phyloP scores from a whole-genome alignment of 2,797 vertebrate species.

The Acipenser ruthenus region DNA sequence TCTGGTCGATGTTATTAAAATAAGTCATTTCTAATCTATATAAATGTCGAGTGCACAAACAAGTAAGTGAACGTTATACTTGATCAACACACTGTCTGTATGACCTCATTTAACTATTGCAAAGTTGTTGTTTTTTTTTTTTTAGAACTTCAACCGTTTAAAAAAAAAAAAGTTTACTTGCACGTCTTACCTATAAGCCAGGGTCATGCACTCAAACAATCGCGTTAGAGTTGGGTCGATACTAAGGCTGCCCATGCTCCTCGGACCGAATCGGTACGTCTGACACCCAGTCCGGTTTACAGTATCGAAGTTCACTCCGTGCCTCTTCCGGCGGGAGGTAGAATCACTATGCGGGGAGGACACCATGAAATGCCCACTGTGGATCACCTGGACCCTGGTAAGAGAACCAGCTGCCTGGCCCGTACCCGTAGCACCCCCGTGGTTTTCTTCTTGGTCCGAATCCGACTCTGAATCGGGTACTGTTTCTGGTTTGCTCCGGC shows the following conservation, averaged over 20 bases:
- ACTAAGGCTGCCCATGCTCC: conserved; percentile 62
- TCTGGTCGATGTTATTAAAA: too few relatives aligned
- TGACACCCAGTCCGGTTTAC: conserved; percentile 60
- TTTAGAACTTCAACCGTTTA: background rate
- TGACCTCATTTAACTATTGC: too few relatives aligned
- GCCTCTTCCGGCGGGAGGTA: conserved; percentile 51
- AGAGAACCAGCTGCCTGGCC: conserved; percentile 22
- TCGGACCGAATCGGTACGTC: conserved; percentile 66
- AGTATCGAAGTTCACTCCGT: conserved; percentile 53
- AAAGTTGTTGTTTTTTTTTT: too few relatives aligned
- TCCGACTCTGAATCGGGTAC: conserved; percentile 66
- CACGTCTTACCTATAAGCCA: conserved; percentile 86
- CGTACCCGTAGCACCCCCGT: conserved; percentile 19
- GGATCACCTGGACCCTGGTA: conserved; percentile 76
- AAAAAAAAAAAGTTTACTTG: background rate
- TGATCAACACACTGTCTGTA: too few relatives aligned
- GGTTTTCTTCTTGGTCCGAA: conserved; percentile 55
- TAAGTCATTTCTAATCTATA: too few relatives aligned
- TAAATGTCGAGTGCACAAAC: too few relatives aligned
- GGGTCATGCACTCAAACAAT: conserved; percentile 95
- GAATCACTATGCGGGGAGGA: conserved; percentile 88
- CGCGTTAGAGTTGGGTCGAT: conserved; percentile 89
- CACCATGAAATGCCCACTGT: conserved; percentile 98
- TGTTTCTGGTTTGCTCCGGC: conserved; percentile 23
- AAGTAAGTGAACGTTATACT: too few relatives aligned